Base-by-base conservation (phyloP, 2,113 vertebrate species). In the Lanius collurio region DNA sequence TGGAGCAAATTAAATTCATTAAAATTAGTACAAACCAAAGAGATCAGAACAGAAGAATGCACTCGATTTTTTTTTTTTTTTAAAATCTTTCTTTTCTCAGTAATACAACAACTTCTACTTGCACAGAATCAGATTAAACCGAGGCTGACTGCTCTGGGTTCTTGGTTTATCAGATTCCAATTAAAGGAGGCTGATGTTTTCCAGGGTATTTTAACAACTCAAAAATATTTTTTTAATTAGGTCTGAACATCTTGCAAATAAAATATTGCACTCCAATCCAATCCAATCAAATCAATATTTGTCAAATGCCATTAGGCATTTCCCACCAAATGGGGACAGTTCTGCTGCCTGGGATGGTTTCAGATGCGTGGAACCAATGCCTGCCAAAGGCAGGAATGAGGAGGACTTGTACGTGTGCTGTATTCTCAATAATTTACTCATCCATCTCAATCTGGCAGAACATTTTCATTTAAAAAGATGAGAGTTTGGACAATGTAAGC, bases 331-430 rank as follows among this genome's bases (percentile, higher is more conserved):
- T 0, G 10, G 62, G 85, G 46, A 19, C 42, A 67, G 86, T 27
- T 83, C 71, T 86, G 71, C 52, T 83, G 85, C n/a, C 2, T 57
- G 28, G 10, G 90, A 64, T 39, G 84, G 64, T 37, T 81, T 92
- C 42, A 56, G 69, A 62, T 28, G 60, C 24, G 28, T 60, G 60
- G 49, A 92, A 37, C 33, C 75, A 33, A 50, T 9, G 70, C 24
- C 83, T 94, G 88, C 92, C 92, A 95, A 90, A 90, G 74, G 10
- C 82, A 86, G 87, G 52, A 23, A 55, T 39, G 83, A 87, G 52
- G 60, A 83, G 75, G 46, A 60, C 49, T 68, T 7, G 55, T 37
- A 74, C 26, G 4, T 74, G 71, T 70, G 30, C 5, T 87, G 75
- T 33, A 10, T 93, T 86, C 41, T 33, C 76, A 95, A 78, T 70